These are phyloP conservation scores for Hymenopus coronatus DNA, from an alignment of 2,888 invertebrate species.

Conservation along the genomic window DNA sequence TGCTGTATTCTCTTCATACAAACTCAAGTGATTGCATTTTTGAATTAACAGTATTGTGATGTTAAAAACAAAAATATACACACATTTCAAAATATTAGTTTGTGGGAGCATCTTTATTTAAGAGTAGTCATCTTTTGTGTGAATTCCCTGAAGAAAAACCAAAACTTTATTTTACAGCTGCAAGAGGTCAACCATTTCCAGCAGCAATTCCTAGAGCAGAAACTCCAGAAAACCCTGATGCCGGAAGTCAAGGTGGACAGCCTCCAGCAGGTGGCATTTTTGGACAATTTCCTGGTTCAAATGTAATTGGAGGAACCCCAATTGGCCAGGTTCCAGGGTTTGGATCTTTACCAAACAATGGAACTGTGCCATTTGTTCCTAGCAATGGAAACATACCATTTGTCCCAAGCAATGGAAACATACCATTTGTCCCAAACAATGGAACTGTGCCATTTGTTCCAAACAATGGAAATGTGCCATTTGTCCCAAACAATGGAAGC, in stretches of 20 bases:
- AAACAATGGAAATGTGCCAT: neutral
- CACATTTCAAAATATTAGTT: too few relatives aligned
- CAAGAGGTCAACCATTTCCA: neutral
- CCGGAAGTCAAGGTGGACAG: neutral
- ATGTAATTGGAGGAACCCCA: neutral
- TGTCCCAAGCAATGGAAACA: neutral
- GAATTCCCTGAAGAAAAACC: neutral
- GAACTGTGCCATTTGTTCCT: neutral
- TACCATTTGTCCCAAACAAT: neutral
- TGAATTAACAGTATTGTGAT: too few relatives aligned
- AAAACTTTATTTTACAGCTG: neutral
- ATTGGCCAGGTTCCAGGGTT: neutral
- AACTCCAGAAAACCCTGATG: neutral
- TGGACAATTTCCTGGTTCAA: neutral
- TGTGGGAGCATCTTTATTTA: too few relatives aligned
- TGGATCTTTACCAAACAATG: neutral
- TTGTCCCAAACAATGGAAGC: neutral
- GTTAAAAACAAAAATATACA: too few relatives aligned
- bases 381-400: neutral
- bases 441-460: neutral
- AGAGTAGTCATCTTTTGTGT: too few relatives aligned
- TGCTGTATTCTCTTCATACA: too few relatives aligned
- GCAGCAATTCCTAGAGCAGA: neutral
- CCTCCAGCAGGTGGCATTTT: neutral
- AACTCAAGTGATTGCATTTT: too few relatives aligned